These are phyloP conservation scores for Alcis repandata DNA, from an alignment of 2,888 invertebrate species.

Conservation along the genomic window DNA sequence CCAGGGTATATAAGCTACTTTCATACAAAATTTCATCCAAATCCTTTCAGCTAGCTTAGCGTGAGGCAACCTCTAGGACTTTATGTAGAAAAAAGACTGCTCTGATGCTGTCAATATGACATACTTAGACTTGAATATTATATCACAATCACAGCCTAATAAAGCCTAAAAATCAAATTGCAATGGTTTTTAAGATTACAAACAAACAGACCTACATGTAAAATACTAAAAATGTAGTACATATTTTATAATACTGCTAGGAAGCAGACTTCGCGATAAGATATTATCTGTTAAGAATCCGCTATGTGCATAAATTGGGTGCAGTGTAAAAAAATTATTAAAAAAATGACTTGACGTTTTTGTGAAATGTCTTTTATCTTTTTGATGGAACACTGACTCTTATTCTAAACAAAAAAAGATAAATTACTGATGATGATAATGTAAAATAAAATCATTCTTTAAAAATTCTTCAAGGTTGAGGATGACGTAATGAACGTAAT, in stretches of 20 bases:
- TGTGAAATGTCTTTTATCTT: too few species aligned
- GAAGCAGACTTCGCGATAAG: conserved; percentile 1
- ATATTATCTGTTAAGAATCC: not conserved
- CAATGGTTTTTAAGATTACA: not conserved
- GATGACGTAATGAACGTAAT: conserved; percentile 10
- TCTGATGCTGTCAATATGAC: too few species aligned
- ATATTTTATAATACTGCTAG: conserved; percentile 2
- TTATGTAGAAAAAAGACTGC: too few species aligned
- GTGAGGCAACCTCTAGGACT: too few species aligned
- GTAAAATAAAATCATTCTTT: not conserved
- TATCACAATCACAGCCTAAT: too few species aligned
- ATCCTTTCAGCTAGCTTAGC: too few species aligned
- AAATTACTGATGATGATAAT: not conserved
- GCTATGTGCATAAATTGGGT: conserved; percentile 23
- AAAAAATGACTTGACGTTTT: not conserved
- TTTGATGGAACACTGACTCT: too few species aligned
- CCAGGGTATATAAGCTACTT: too few species aligned
- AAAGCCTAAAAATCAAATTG: too few species aligned
- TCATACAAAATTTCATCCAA: too few species aligned
- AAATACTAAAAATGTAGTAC: not conserved
- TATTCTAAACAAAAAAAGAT: too few species aligned
- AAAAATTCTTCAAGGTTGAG: not conserved
- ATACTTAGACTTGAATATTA: too few species aligned
- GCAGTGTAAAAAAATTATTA: conserved; percentile 11
- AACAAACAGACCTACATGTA: not conserved